Evolutionary conservation across 2,113 vertebrate genomes (phyloP).

Genomic region (Leucoraja erinaceus): DNA sequence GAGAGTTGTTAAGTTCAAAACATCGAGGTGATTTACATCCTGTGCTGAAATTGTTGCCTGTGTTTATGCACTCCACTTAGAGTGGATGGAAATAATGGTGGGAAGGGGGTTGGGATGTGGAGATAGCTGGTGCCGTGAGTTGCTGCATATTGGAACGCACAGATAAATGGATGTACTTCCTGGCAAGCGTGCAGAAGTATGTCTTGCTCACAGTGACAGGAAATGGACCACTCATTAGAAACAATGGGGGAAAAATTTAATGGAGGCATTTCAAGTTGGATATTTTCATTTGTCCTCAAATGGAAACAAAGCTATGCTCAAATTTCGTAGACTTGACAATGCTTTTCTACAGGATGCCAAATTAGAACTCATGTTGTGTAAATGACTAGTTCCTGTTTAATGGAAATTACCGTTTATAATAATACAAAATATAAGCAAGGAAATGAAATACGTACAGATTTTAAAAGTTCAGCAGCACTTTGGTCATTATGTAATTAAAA

Average conservation of each 20-base stretch:
- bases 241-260: slow-evolving; percentile 41
- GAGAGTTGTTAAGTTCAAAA: slow-evolving; percentile 43
- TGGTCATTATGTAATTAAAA: not conserved
- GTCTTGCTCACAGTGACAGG: not conserved
- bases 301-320: not conserved
- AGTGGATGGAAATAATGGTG: slow-evolving; percentile 43
- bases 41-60: slow-evolving; percentile 42
- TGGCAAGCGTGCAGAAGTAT: slow-evolving; percentile 15
- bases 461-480: not conserved
- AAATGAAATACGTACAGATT: not conserved
- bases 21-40: slow-evolving; percentile 44
- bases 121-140: slow-evolving; percentile 38
- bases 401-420: not conserved
- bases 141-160: not conserved
- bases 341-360: not conserved
- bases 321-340: not conserved
- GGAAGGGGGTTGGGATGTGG: slow-evolving; percentile 9
- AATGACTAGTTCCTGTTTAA: not conserved
- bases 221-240: slow-evolving; percentile 51
- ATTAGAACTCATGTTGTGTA: not conserved
- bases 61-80: slow-evolving; percentile 42
- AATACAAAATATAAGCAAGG: not conserved
- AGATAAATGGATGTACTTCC: slow-evolving; percentile 39
- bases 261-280: not conserved
- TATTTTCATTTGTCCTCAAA: slow-evolving; percentile 7